phyloP scores from a whole-genome alignment of 2,888 invertebrate genomes.

The Chymomyza procnemis region DNA sequence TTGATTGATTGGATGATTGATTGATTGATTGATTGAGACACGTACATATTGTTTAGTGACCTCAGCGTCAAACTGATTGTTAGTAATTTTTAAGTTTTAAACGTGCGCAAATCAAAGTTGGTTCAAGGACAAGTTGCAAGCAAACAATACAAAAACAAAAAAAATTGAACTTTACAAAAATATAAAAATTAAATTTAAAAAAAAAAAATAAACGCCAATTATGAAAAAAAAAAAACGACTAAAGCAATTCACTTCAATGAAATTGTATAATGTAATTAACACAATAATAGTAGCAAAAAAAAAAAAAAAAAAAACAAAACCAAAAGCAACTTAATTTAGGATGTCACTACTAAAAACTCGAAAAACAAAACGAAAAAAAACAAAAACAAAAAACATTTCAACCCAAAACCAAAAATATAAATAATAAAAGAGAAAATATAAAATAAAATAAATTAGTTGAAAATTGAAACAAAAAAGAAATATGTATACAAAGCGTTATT shows the following conservation, averaged over 20 bases:
- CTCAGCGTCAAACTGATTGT: conserved; percentile 40
- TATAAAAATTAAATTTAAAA: conserved; percentile 12
- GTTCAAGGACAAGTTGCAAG: conserved; percentile 10
- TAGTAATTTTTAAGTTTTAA: conserved; percentile 54
- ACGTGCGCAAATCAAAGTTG: conserved; percentile 41
- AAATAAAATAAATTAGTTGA: conserved; percentile 66
- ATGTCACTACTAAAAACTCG: conserved; percentile 59
- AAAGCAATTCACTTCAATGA: conserved; percentile 36
- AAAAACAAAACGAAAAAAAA: conserved; percentile 39
- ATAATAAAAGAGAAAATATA: conserved; percentile 27
- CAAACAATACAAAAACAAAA: conserved; percentile 15
- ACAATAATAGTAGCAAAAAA: conserved; percentile 25
- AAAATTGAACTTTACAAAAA: neutral
- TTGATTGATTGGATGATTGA: conserved; percentile 40
- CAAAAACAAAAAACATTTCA: conserved; percentile 14
- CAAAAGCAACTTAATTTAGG: conserved; percentile 51
- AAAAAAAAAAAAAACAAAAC: neutral
- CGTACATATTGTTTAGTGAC: conserved; percentile 38
- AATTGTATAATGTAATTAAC: conserved; percentile 48
- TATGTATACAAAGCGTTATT: conserved; percentile 44
- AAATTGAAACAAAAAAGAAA: conserved; percentile 58
- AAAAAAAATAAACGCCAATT: conserved; percentile 19
- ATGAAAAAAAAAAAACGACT: conserved; percentile 7
- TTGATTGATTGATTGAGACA: conserved; percentile 30
- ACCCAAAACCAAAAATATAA: conserved; percentile 30